These are phyloP conservation scores for Sinonovacula constricta DNA, from an alignment of 1,140 invertebrate genomes.

Conservation along the genomic window DNA sequence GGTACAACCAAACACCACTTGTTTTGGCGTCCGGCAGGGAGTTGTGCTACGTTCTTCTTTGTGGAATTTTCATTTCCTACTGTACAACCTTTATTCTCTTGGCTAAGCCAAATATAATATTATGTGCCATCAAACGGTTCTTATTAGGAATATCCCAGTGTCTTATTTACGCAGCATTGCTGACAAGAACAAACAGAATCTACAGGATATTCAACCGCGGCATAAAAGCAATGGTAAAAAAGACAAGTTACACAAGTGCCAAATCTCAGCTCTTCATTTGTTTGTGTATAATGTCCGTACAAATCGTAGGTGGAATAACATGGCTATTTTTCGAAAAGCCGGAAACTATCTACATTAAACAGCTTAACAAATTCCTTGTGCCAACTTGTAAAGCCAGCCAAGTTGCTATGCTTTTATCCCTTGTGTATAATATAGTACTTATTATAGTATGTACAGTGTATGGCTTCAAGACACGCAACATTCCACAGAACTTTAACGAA, in stretches of 20 bases:
- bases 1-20: conserved; percentile 75
- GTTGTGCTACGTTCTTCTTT: conserved; percentile 76
- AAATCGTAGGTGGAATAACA: conserved; percentile 78
- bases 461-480: conserved; percentile 90
- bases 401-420: conserved; percentile 86
- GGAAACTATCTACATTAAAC: conserved; percentile 65
- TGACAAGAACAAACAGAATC: conserved; percentile 89
- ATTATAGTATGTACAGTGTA: conserved; percentile 87
- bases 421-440: conserved; percentile 87
- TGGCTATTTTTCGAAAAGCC: conserved; percentile 83
- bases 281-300: conserved; percentile 83
- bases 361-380: conserved; percentile 77
- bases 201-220: conserved; percentile 85
- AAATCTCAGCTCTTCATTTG: conserved; percentile 96
- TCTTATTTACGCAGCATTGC: conserved; percentile 87
- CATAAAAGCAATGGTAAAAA: conserved; percentile 88
- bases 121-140: conserved; percentile 83
- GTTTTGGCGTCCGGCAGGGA: conserved; percentile 79
- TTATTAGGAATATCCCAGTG: conserved; percentile 85
- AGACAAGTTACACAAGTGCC: conserved; percentile 96
- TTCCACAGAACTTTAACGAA: conserved; percentile 98
- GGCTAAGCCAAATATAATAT: conserved; percentile 80
- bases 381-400: conserved; percentile 85
- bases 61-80: conserved; percentile 77
- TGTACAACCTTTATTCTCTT: conserved; percentile 76